Percentiles rank a stretch among this genome's conserved stretches.
phyloP scores from a whole-genome alignment of 2,113 vertebrate species.

The Setophaga coronata region DNA sequence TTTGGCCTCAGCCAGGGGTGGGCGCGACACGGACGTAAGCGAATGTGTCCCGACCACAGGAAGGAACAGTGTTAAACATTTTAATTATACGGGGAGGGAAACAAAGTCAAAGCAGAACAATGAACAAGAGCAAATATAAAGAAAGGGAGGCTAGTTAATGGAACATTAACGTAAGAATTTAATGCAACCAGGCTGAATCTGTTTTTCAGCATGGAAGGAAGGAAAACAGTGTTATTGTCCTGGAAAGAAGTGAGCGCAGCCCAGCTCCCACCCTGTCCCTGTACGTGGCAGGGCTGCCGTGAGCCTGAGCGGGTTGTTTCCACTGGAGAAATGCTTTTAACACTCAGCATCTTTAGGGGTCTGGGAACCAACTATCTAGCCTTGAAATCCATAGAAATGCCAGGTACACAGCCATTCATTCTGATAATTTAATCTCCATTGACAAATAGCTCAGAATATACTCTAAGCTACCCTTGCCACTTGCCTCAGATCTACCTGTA shows the following conservation, averaged over 20 bases:
- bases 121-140: slow-evolving; percentile 46
- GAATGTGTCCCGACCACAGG: slow-evolving; percentile 36
- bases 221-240: background rate
- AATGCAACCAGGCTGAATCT: slow-evolving; percentile 47
- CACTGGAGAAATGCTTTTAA: background rate
- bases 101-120: slow-evolving; percentile 71
- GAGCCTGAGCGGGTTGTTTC: background rate
- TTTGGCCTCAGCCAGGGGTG: slow-evolving; percentile 36
- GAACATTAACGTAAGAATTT: slow-evolving; percentile 56
- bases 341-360: background rate
- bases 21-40: background rate
- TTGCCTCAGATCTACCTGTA: background rate
- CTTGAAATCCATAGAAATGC: background rate
- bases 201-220: background rate
- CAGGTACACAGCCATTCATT: rapidly evolving
- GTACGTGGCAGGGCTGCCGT: rapidly evolving
- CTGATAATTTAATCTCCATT: background rate
- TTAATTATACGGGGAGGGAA: slow-evolving; percentile 50
- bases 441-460: background rate
- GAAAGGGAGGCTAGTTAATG: slow-evolving; percentile 52
- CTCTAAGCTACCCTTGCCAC: background rate
- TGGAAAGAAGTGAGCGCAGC: background rate
- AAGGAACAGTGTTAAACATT: slow-evolving; percentile 34
- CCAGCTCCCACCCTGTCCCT: background rate
- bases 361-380: background rate